phyloP scores from a whole-genome alignment of 2,113 vertebrate species.

The Emydura subglobosa region DNA sequence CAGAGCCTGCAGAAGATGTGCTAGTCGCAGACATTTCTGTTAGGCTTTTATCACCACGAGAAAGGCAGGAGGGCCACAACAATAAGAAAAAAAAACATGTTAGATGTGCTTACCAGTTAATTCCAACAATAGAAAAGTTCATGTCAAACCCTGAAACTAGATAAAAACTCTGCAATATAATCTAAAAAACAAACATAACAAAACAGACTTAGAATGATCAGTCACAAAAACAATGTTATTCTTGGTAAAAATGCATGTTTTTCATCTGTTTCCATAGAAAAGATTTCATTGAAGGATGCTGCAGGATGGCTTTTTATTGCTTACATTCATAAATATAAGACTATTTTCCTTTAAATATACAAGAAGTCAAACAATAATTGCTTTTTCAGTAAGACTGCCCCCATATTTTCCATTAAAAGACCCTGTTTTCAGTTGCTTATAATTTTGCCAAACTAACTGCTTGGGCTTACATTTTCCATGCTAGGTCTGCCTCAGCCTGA shows the following conservation, averaged over 20 bases:
- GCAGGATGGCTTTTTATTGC: background rate
- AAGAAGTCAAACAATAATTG: background rate
- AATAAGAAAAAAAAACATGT: background rate
- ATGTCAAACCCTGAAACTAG: background rate
- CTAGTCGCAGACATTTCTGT: constrained; percentile 92
- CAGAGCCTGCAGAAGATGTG: constrained; percentile 82
- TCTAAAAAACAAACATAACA: background rate
- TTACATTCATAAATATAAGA: background rate
- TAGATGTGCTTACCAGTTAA: background rate
- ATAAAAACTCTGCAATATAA: background rate
- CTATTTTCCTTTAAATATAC: background rate
- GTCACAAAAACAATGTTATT: background rate
- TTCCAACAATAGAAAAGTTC: background rate
- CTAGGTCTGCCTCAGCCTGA: background rate
- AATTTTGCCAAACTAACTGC: background rate
- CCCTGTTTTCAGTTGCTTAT: too few relatives aligned
- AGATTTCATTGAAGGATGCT: background rate
- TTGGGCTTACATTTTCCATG: background rate
- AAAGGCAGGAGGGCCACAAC: background rate
- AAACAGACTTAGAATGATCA: background rate
- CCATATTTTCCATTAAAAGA: background rate
- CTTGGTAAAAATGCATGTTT: background rate
- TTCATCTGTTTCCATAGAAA: background rate
- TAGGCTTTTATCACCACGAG: constrained; percentile 77
- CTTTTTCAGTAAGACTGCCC: background rate